Conservation (phyloP, 2,113 vertebrate genomes). For the Megalops atlanticus region DNA sequence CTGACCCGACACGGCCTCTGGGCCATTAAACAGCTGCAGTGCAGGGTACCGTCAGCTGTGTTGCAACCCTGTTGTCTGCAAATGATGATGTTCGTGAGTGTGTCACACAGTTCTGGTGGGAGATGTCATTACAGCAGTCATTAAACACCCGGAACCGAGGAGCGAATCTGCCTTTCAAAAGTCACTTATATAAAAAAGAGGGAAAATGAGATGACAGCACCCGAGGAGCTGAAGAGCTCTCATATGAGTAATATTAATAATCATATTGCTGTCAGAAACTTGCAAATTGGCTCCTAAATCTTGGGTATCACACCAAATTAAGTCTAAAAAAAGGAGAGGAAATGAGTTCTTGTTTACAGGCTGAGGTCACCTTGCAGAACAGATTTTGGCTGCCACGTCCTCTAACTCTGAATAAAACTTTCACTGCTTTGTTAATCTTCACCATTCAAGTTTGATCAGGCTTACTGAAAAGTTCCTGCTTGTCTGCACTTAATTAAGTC, state of each 20-base stretch:
- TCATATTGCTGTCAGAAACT: neutral
- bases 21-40: neutral
- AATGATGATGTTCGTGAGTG: neutral
- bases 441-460: neutral
- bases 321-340: neutral
- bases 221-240: neutral
- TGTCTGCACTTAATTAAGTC: neutral
- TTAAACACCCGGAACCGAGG: neutral
- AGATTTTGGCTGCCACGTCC: neutral
- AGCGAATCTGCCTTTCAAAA: neutral
- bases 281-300: conserved; percentile 21
- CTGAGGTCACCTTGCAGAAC: neutral
- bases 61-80: neutral
- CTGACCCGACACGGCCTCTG: neutral
- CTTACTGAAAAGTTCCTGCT: neutral
- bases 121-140: neutral
- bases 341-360: neutral
- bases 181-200: neutral
- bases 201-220: neutral
- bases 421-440: conserved; percentile 6
- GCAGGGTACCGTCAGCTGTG: neutral
- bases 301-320: neutral
- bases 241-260: neutral
- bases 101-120: neutral
- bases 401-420: neutral